Conservation (phyloP, 2,797 vertebrate genomes). For the Platalea minor region DNA sequence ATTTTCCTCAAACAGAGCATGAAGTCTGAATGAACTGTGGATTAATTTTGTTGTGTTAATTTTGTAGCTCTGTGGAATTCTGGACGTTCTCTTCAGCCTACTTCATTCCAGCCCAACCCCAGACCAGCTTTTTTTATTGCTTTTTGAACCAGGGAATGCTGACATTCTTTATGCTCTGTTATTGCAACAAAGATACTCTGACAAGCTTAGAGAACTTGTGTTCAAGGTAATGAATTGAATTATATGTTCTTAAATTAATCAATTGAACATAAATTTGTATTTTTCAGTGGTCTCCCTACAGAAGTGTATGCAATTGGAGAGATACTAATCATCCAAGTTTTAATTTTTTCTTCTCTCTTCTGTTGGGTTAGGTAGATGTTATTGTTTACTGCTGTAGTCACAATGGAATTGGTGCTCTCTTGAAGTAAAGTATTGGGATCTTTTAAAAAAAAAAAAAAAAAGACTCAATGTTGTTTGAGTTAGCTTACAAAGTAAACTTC, state of each 20-base stretch:
- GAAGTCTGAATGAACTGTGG: background rate
- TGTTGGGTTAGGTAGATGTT: background rate
- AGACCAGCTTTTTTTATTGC: slow-evolving; percentile 92
- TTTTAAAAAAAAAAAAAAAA: background rate
- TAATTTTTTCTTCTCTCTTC: background rate
- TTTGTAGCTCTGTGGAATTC: slow-evolving; percentile 84
- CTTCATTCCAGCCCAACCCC: slow-evolving; percentile 85
- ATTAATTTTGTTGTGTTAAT: slow-evolving; percentile 31
- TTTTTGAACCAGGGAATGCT: slow-evolving; percentile 91
- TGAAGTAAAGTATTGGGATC: background rate
- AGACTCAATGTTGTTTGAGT: background rate
- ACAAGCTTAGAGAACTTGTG: slow-evolving; percentile 87
- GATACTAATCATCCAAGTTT: background rate
- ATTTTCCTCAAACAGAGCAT: background rate
- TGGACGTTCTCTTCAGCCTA: slow-evolving; percentile 87
- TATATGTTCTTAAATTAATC: background rate
- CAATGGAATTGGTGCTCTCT: background rate
- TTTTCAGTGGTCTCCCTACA: background rate
- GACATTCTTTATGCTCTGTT: slow-evolving; percentile 93
- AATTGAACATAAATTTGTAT: background rate
- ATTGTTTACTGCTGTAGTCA: background rate
- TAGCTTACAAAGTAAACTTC: background rate
- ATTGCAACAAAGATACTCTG: slow-evolving; percentile 90
- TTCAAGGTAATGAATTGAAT: slow-evolving; percentile 85
- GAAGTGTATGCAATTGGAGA: background rate